Evolutionary conservation across 2,888 invertebrate species (phyloP), one percentile per base, ranked within the genome.

Genomic region (Drosophila yooni): DNA sequence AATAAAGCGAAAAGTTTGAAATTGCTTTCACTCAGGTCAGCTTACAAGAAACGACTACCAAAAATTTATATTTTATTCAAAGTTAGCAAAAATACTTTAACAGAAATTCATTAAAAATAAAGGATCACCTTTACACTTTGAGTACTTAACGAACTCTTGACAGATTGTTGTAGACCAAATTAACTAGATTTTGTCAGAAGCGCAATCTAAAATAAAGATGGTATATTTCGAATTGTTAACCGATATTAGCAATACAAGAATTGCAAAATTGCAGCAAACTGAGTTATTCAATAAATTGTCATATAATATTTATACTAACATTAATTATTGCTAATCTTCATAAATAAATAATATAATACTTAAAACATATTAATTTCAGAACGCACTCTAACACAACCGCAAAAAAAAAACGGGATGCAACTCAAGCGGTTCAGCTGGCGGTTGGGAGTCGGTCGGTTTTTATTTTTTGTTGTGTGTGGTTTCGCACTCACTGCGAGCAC

Each of bases 401-500:
- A 31, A 3, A 33, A 33, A 33, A n/a, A 33, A 13, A 52, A 52
- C 18, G 2, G 10, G n/a, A 51, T 51, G 50, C 18, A 18, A 51
- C 29, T 27, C 10, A 29, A 54, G 2, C 36, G 36, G 53, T 50
- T 29, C 50, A 48, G 38, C 27, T 36, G 25, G 27, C 21, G 25
- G 10, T 13, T 43, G 13, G n/a, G 10, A 56, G 43, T 54, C n/a
- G 40, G 4, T 21, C n/a, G 40, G 4, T 21, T 40, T n/a, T 11
- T 10, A 2, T n/a, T 40, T n/a, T 1, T 40, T 38, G 25, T 1
- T 46, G 15, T 65, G 34, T 54, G 34, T 50, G 52, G 57, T 31
- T 51, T 33, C 48, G 60, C 70, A 75, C 70, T 38, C 63, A 54
- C 36, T 21, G n/a, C 25, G 21, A 25, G 36, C 34, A 67, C 61